Conservation (phyloP, 2,888 invertebrate species). For the Rosalia funebris region DNA sequence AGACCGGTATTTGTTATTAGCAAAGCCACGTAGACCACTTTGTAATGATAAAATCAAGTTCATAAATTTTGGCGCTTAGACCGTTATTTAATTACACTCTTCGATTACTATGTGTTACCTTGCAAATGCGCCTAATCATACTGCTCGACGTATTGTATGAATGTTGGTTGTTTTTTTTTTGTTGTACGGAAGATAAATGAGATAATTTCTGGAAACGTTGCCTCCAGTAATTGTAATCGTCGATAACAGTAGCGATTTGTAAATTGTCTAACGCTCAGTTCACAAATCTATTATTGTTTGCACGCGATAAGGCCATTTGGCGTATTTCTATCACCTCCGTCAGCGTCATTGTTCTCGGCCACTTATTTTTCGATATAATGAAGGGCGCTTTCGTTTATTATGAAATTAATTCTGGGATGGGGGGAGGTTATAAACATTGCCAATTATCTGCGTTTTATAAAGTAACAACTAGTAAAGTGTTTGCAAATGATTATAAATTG, state of each 20-base stretch:
- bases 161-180: too few relatives aligned
- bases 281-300: slow-evolving; percentile 40
- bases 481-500: too few relatives aligned
- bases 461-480: too few relatives aligned
- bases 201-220: neutral
- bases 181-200: neutral
- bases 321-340: slow-evolving; percentile 42
- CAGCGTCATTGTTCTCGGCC: slow-evolving; percentile 46
- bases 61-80: too few relatives aligned
- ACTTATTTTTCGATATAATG: slow-evolving; percentile 38
- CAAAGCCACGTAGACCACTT: too few relatives aligned
- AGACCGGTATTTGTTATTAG: too few relatives aligned
- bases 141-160: too few relatives aligned
- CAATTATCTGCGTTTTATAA: too few relatives aligned
- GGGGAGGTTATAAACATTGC: neutral
- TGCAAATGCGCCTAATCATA: too few relatives aligned
- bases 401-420: slow-evolving; percentile 34
- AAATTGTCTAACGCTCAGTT: slow-evolving; percentile 38
- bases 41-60: too few relatives aligned
- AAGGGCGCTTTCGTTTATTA: slow-evolving; percentile 37
- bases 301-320: slow-evolving; percentile 50
- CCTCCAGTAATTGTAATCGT: slow-evolving; percentile 28
- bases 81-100: too few relatives aligned
- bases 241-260: slow-evolving; percentile 33
- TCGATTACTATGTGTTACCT: too few relatives aligned